Conservation (phyloP, 1,140 invertebrate genomes). For the Saccostrea glomerata region DNA sequence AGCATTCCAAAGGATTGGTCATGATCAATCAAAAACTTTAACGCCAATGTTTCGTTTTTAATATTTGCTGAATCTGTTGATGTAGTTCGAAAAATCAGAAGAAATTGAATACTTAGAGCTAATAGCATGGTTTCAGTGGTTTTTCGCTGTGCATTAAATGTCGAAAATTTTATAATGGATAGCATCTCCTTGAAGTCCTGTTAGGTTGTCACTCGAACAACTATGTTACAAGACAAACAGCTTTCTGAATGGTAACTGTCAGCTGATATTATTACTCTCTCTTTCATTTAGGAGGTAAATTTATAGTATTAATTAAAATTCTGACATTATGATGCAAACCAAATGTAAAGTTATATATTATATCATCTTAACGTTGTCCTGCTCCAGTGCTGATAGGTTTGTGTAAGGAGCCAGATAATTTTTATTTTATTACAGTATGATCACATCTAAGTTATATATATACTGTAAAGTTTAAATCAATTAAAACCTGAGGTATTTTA, state of each 20-base stretch:
- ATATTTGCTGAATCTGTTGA: not conserved
- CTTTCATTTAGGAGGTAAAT: conserved; percentile 22
- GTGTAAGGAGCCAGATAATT: not conserved
- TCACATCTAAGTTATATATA: too few species aligned
- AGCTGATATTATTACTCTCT: not conserved
- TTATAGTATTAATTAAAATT: not conserved
- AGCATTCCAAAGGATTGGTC: not conserved
- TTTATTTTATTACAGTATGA: too few species aligned
- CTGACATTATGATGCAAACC: not conserved
- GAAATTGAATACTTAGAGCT: not conserved
- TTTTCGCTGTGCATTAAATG: not conserved
- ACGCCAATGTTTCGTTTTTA: not conserved
- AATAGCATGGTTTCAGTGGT: not conserved
- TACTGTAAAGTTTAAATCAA: too few species aligned
- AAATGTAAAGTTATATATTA: not conserved
- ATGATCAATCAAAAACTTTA: not conserved
- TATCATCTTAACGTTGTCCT: not conserved
- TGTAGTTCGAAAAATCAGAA: not conserved
- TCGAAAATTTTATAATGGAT: not conserved
- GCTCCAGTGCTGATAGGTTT: not conserved
- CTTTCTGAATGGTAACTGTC: not conserved
- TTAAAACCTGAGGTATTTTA: too few species aligned
- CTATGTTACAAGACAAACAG: not conserved
- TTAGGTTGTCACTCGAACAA: not conserved
- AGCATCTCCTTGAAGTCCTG: not conserved